Conservation (phyloP, 2,888 invertebrate species). For the Philereme vetulata region DNA sequence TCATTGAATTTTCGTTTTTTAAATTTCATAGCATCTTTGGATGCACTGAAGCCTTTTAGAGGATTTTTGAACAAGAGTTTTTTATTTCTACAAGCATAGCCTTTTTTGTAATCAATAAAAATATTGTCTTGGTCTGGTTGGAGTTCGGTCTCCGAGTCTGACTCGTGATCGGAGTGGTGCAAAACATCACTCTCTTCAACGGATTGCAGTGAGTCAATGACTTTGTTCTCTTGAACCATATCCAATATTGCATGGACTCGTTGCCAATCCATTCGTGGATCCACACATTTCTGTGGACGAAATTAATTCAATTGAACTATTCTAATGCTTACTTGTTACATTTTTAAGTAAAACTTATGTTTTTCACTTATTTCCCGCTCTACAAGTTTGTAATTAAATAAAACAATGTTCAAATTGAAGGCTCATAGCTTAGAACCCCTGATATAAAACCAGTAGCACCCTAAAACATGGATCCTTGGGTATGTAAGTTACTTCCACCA, state of each 20-base stretch:
- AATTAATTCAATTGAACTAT: slow-evolving; percentile 77
- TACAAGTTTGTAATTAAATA: not conserved
- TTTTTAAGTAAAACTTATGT: slow-evolving; percentile 2
- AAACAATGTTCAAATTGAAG: slow-evolving; percentile 13
- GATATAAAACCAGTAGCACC: not conserved
- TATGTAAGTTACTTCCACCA: too few relatives aligned
- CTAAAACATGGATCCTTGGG: too few relatives aligned
- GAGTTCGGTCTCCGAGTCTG: slow-evolving; percentile 70
- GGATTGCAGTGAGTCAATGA: slow-evolving; percentile 71
- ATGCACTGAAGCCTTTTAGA: slow-evolving; percentile 14
- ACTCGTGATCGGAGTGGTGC: slow-evolving; percentile 72
- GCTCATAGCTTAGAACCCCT: not conserved
- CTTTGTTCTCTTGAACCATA: slow-evolving; percentile 74
- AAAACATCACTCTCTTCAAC: slow-evolving; percentile 70
- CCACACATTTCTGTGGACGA: slow-evolving; percentile 79
- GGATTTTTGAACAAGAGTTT: slow-evolving; percentile 58
- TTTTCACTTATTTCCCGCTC: not conserved
- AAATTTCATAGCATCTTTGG: slow-evolving; percentile 49
- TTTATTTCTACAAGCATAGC: slow-evolving; percentile 65
- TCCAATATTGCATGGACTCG: slow-evolving; percentile 78
- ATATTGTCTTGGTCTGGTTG: slow-evolving; percentile 55
- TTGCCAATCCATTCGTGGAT: slow-evolving; percentile 80
- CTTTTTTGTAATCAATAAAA: slow-evolving; percentile 58
- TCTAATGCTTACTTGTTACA: slow-evolving; percentile 44
- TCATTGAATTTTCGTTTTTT: slow-evolving; percentile 53